These are phyloP conservation scores for Caenorhabditis virilis DNA, from an alignment of 2,888 invertebrate species.

Conservation along the genomic window DNA sequence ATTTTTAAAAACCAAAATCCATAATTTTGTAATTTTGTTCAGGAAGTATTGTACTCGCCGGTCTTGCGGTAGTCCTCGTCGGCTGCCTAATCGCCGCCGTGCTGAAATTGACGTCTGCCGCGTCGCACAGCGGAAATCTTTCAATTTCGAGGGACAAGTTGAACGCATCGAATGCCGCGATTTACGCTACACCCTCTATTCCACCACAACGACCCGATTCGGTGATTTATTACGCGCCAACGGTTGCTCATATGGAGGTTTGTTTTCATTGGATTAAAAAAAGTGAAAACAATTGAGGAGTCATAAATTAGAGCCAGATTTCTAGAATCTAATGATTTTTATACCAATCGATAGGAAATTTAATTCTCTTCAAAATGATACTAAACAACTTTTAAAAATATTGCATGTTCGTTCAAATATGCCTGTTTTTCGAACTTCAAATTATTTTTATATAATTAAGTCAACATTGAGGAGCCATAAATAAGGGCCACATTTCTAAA, in stretches of 20 bases:
- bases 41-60: constrained; percentile 43
- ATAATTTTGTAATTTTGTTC: constrained; percentile 18
- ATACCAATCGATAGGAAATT: no score
- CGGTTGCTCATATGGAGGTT: constrained; percentile 53
- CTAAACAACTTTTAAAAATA: neutral
- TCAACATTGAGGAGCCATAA: no score
- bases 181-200: constrained; percentile 54
- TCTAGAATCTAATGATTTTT: no score
- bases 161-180: constrained; percentile 39
- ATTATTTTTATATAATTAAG: neutral
- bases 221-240: constrained; percentile 50
- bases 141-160: constrained; percentile 33
- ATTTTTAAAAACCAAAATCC: constrained; percentile 9
- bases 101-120: constrained; percentile 28
- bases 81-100: constrained; percentile 45
- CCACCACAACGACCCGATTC: constrained; percentile 44
- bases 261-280: no score
- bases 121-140: constrained; percentile 7
- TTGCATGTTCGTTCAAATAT: neutral
- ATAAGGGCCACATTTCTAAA: no score
- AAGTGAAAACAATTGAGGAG: neutral
- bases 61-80: constrained; percentile 47
- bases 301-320: neutral
- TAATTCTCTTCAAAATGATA: no score
- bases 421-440: neutral